Evolutionary conservation across 2,113 vertebrate genomes (phyloP).

Genomic region (Regulus satrapa): DNA sequence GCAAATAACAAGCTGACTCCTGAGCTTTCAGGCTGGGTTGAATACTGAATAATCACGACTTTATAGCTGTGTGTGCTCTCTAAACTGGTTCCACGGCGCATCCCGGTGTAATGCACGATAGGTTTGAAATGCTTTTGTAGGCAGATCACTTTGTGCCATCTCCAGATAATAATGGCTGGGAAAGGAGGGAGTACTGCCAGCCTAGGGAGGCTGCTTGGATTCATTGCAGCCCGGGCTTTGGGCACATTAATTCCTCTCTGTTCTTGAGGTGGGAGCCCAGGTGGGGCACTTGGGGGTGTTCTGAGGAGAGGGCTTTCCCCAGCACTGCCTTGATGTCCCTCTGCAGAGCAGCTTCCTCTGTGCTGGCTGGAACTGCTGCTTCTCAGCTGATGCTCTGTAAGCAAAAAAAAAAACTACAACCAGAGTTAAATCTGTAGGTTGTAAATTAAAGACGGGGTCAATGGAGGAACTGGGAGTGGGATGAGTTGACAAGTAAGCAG

Average conservation of each 20-base stretch:
- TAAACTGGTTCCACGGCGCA: slow-evolving; percentile 3
- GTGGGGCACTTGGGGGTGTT: background rate
- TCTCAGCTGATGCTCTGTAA: background rate
- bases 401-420: background rate
- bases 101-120: background rate
- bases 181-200: background rate
- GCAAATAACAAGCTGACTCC: slow-evolving; percentile 14
- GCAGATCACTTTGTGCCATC: slow-evolving; percentile 25
- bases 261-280: background rate
- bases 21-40: slow-evolving; percentile 25
- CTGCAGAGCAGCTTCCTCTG: background rate
- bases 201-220: background rate
- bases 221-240: background rate
- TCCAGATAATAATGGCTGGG: background rate
- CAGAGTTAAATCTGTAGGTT: background rate
- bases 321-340: background rate
- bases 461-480: background rate
- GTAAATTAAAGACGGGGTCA: background rate
- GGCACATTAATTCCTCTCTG: background rate
- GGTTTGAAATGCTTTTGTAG: background rate
- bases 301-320: background rate
- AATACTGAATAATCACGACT: slow-evolving; percentile 28
- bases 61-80: background rate
- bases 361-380: background rate
- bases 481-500: background rate